A percentile compares a stretch with the other conserved stretches of the same genome.
Evolutionary conservation across 2,113 vertebrate genomes (phyloP).

Genomic region (Corynorhinus townsendii): DNA sequence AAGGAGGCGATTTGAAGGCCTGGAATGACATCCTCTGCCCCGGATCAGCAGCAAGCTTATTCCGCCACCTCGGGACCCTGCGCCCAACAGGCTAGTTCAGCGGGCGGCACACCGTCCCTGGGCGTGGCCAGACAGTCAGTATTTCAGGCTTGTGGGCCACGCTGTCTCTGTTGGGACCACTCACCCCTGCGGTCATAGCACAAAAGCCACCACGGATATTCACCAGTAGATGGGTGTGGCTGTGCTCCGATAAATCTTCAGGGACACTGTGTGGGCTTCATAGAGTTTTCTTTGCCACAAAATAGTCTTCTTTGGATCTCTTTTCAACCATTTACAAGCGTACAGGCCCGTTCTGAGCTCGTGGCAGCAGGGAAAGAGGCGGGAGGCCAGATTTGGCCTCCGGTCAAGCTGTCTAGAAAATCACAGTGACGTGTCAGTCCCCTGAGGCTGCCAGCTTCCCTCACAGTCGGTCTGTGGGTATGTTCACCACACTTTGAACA

Average conservation of each 20-base stretch:
- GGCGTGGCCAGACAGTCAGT: neutral
- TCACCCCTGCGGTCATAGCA: too few species aligned
- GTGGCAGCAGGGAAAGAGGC: neutral
- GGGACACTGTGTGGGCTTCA: neutral
- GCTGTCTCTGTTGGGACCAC: neutral
- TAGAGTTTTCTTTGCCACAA: neutral
- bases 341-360: neutral
- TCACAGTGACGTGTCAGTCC: neutral
- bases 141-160: neutral
- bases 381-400: neutral
- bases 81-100: neutral
- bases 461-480: neutral
- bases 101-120: neutral
- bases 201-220: neutral
- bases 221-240: fast-evolving
- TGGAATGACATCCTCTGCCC: neutral
- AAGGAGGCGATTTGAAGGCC: neutral
- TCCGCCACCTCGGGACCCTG: neutral
- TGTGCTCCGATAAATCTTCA: neutral
- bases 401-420: neutral
- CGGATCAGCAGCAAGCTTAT: neutral
- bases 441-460: neutral
- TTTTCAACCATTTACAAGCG: neutral
- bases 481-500: neutral
- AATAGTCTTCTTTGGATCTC: neutral